These are phyloP conservation scores for Embiotoca jacksoni DNA, from an alignment of 2,113 vertebrate species.

Conservation along the genomic window DNA sequence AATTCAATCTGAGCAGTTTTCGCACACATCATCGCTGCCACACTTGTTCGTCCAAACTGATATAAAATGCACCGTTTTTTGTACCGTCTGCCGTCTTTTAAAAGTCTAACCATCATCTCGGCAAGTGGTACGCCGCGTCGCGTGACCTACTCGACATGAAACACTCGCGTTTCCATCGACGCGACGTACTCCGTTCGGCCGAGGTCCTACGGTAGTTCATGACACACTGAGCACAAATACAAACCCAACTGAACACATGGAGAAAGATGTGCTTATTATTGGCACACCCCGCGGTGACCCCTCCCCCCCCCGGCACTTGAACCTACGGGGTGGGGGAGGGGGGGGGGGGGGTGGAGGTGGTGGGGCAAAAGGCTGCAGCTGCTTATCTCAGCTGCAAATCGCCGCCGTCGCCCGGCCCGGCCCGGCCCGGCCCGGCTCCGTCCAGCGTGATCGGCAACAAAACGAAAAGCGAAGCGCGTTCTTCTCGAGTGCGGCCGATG, in stretches of 20 bases:
- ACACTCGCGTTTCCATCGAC: slow-evolving; percentile 56
- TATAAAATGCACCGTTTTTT: slow-evolving; percentile 47
- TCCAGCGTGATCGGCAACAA: neutral
- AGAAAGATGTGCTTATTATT: slow-evolving; percentile 69
- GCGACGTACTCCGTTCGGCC: slow-evolving; percentile 59
- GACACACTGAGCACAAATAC: slow-evolving; percentile 55
- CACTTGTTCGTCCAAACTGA: slow-evolving; percentile 35
- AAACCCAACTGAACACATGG: slow-evolving; percentile 66
- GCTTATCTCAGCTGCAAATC: slow-evolving; percentile 33
- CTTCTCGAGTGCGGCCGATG: slow-evolving; percentile 50
- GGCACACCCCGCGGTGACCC: slow-evolving; percentile 65
- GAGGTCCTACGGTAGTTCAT: slow-evolving; percentile 64
- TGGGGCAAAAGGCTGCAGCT: slow-evolving; percentile 53
- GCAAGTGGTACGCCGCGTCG: slow-evolving; percentile 36
- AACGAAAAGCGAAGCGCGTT: slow-evolving; percentile 45
- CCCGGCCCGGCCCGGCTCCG: no score
- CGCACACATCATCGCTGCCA: slow-evolving; percentile 34
- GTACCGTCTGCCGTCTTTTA: slow-evolving; percentile 33
- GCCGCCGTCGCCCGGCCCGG: no score
- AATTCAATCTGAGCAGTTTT: slow-evolving; percentile 32
- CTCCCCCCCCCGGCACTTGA: slow-evolving; percentile 67
- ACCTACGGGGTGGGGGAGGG: slow-evolving; percentile 18
- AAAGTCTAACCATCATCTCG: slow-evolving; percentile 31
- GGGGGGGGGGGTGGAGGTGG: no score
- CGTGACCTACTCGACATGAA: slow-evolving; percentile 58